Evolutionary conservation across 2,797 vertebrate species (phyloP), one percentile per base, ranked within the genome.

Genomic region (Mico argentatus): DNA sequence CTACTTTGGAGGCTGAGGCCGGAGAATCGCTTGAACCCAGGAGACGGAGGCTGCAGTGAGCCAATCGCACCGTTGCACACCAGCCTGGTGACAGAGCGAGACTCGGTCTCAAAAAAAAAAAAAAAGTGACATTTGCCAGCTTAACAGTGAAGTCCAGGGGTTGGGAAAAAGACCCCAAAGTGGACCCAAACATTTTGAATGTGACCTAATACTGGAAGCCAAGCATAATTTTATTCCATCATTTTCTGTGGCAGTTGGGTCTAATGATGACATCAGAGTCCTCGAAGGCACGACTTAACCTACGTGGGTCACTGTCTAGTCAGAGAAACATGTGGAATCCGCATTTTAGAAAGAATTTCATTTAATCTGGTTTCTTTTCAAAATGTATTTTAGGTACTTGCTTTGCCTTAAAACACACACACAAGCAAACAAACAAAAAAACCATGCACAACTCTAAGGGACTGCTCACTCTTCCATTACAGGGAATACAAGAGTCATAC

Each of bases 331-430:
- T 14, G 24, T 55, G 46, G 85, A 83, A 67, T 15, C 72, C 39
- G 55, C 91, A 84, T 73, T 92, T 92, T 44, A 89, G 80, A 95
- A 96, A 85, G 48, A 94, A 83, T 94, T 64, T 22, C 26, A 79
- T 30, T 44, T 64, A 64, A 14, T 44, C 59, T 39, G 44, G 11
- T 67, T 96, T 86, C 86, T 90, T 92, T 83, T 81, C 26, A 81
- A 94, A 90, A 44, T 41, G n/a, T 36, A 39, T 52, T 50, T 76
- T 90, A 64, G 67, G 48, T 86, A 27, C 30, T 91, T 83, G 72
- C 52, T 93, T 96, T 87, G 27, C 75, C 76, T 83, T 41, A 64
- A 59, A 57, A n/a, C 27, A 61, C 44, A 55, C 67, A 57, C 61
- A 19, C 2, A 64, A 64, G 7, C 9, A 73, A 57, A 30, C 33